phyloP scores from a whole-genome alignment of 1,140 invertebrate genomes.

The Hyphantria cunea region DNA sequence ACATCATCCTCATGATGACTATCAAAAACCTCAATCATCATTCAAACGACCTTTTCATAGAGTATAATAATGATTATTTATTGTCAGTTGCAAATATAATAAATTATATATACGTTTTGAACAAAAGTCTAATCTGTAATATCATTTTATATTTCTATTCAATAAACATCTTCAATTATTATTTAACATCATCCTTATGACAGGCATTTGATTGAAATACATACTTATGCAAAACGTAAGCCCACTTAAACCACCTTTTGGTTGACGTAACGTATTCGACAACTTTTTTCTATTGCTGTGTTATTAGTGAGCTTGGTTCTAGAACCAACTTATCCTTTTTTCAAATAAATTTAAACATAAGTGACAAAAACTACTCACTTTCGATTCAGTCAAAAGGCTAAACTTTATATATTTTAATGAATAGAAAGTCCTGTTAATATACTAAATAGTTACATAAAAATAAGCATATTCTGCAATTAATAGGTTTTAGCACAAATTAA shows the following conservation, averaged over 20 bases:
- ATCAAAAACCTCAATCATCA: conserved; percentile 12
- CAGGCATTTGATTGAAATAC: not conserved
- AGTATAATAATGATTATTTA: conserved; percentile 17
- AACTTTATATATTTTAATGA: no score
- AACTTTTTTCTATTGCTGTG: no score
- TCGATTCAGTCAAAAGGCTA: no score
- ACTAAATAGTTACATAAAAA: conserved; percentile 3
- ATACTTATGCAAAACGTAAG: no score
- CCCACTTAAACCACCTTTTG: no score
- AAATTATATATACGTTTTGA: conserved; percentile 8
- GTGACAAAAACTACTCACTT: no score
- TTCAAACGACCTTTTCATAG: conserved; percentile 15
- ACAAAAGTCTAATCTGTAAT: not conserved
- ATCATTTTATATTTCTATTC: conserved; percentile 2
- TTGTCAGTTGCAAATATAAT: conserved; percentile 14
- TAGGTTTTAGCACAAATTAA: no score
- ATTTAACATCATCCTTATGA: not conserved
- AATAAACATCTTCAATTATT: not conserved
- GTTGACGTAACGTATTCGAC: no score
- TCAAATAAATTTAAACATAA: no score
- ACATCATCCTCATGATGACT: conserved; percentile 10
- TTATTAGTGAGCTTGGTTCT: no score
- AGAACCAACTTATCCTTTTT: no score
- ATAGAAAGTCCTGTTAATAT: not conserved
- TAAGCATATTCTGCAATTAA: no score